Conservation (phyloP, 2,888 invertebrate species). For the Eristalis tenax region DNA sequence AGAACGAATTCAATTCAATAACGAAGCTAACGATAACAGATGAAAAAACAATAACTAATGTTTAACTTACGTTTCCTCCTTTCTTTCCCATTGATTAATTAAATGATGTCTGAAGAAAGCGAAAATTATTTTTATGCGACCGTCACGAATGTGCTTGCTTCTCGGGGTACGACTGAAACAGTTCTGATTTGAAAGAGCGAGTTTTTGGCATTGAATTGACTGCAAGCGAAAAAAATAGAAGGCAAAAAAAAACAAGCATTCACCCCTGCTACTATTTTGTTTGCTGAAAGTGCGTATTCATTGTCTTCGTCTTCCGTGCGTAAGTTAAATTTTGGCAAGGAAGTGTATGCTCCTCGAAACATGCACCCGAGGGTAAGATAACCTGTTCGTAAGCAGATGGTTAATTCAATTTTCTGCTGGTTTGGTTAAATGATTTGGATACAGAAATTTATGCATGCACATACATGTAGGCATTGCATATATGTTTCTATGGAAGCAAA, state of each 20-base stretch:
- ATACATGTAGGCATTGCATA: background rate
- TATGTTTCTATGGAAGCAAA: background rate
- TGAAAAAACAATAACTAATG: background rate
- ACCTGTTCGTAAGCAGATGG: background rate
- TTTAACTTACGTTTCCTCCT: slow-evolving; percentile 40
- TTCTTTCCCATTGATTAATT: slow-evolving; percentile 30
- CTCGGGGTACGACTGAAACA: slow-evolving; percentile 18
- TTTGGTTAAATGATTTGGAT: background rate
- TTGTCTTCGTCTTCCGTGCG: slow-evolving; percentile 7
- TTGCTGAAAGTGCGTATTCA: slow-evolving; percentile 18
- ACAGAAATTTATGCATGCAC: background rate
- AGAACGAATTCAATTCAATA: background rate
- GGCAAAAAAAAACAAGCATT: background rate
- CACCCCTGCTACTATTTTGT: background rate
- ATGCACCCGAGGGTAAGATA: background rate
- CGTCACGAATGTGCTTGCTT: slow-evolving; percentile 24
- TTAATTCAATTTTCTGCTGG: background rate
- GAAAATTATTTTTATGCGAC: background rate
- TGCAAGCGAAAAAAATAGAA: background rate
- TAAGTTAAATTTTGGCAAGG: background rate
- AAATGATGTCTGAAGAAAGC: background rate
- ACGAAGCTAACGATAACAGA: background rate
- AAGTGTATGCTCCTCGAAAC: background rate
- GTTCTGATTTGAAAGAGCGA: slow-evolving; percentile 13
- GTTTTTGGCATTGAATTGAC: background rate